phyloP scores from a whole-genome alignment of 2,888 invertebrate genomes.

The Caenorhabditis doughertyi region DNA sequence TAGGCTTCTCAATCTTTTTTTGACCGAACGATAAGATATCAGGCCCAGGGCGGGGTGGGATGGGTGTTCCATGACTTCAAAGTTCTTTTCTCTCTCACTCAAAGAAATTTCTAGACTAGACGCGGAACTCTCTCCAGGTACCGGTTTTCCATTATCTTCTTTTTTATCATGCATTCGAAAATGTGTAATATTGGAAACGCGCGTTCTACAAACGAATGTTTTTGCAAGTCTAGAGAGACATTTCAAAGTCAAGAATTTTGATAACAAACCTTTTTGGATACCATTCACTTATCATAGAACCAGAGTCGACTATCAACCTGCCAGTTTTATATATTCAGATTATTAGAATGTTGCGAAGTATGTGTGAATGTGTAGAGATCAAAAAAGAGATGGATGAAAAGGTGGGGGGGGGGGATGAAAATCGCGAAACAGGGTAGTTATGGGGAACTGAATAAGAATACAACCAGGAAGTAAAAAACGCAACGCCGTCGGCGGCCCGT shows the following conservation, averaged over 20 bases:
- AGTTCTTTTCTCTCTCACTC: neutral
- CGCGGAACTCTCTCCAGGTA: slow-evolving; percentile 6
- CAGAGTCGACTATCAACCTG: slow-evolving; percentile 33
- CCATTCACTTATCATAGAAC: slow-evolving; percentile 61
- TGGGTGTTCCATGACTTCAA: slow-evolving; percentile 10
- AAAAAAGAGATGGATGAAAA: slow-evolving; percentile 8
- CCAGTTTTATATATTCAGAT: slow-evolving; percentile 32
- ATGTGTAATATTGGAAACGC: slow-evolving; percentile 14
- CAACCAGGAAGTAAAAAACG: slow-evolving; percentile 55
- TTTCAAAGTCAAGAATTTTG: too few species aligned
- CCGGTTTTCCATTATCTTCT: slow-evolving; percentile 22
- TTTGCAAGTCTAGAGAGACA: neutral
- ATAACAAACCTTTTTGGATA: slow-evolving; percentile 50
- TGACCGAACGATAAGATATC: slow-evolving; percentile 3
- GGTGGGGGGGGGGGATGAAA: neutral
- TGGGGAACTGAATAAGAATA: slow-evolving; percentile 43
- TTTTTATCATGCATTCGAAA: slow-evolving; percentile 12
- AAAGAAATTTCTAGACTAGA: slow-evolving; percentile 26
- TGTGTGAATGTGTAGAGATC: slow-evolving; percentile 7
- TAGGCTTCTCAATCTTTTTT: too few species aligned
- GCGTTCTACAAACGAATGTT: slow-evolving; percentile 12
- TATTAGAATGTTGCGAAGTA: slow-evolving; percentile 9
- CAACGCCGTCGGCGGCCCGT: slow-evolving; percentile 14
- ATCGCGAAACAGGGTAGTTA: slow-evolving; percentile 1
- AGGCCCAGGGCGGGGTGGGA: neutral